These are phyloP conservation scores for Eretmocerus hayati DNA, from an alignment of 2,888 invertebrate genomes.

Conservation along the genomic window DNA sequence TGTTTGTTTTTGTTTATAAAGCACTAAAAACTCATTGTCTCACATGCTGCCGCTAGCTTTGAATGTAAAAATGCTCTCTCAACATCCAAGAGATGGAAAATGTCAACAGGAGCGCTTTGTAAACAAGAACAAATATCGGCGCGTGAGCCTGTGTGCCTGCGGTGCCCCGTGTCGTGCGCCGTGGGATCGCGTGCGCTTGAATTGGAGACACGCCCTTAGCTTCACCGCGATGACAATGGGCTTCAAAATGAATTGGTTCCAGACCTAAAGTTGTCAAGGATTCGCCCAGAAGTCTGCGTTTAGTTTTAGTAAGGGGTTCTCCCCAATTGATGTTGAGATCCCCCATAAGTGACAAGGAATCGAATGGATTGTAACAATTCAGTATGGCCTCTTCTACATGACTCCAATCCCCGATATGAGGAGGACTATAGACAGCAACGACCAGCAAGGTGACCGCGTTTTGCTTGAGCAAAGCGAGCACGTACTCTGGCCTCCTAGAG, in stretches of 20 bases:
- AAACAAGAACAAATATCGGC: no score
- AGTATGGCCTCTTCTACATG: neutral
- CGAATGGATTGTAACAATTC: neutral
- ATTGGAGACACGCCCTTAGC: no score
- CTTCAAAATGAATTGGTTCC: neutral
- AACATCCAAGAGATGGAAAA: no score
- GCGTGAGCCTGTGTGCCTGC: no score
- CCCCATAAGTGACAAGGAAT: neutral
- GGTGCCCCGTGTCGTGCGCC: no score
- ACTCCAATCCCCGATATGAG: neutral
- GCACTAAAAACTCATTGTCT: no score
- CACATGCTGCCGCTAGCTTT: no score
- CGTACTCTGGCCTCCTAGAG: neutral
- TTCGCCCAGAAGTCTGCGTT: neutral
- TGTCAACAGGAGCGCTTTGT: no score
- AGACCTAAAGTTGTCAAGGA: neutral
- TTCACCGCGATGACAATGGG: neutral
- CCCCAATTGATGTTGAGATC: slow-evolving; percentile 1
- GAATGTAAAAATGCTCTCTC: no score
- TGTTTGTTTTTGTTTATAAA: no score
- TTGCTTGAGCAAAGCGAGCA: neutral
- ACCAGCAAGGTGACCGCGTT: neutral
- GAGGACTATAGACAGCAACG: neutral
- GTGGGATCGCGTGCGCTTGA: no score
- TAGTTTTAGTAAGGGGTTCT: no score